Evolutionary conservation across 2,797 vertebrate species (phyloP), one percentile per base, ranked within the genome.

Genomic region (Danio aesculapii): DNA sequence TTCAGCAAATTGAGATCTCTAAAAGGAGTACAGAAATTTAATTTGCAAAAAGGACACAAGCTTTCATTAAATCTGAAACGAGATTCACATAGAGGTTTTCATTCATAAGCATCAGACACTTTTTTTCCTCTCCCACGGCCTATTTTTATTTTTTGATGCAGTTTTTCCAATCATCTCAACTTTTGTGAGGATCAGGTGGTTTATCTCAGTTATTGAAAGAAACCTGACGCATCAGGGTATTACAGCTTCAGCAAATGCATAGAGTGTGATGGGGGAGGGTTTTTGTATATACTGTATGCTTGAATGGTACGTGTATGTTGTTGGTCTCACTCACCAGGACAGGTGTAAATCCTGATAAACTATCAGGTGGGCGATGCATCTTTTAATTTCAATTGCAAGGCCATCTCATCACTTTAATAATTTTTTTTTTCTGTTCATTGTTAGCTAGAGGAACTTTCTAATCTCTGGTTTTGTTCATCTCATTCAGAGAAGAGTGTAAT

Each of bases 31-130:
- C 41, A 78, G 68, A 10, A 69, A 83, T 79, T 72, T 21, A 39
- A 79, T 70, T 73, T 17, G 68, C 71, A 58, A 68, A 81, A 86
- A 77, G 76, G 61, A 82, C 71, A 70, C 50, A 68, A 19, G 50
- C 12, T 52, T 79, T 84, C 72, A 84, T 82, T 73, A 82, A 79
- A 77, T 61, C 17, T 73, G 43, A 82, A 76, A 84, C 41, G 16
- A 46, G 59, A 14, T 78, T 21, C 44, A 46, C 21, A 6, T 2
- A 53, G 30, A 59, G 6, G 47, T 66, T 55, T 83, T 78, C 44
- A 67, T 79, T 79, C 55, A n/a, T 17, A 6, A 16, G 58, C 66
- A 81, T 81, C 58, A 67, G 71, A 69, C 61, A n/a, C 44, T 70
- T 39, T 77, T 66, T 78, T 16, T 21, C 0, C 19, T 70, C 44